Evolutionary conservation across 1,140 invertebrate genomes (phyloP).

Genomic region (Nixonia krombeini): DNA sequence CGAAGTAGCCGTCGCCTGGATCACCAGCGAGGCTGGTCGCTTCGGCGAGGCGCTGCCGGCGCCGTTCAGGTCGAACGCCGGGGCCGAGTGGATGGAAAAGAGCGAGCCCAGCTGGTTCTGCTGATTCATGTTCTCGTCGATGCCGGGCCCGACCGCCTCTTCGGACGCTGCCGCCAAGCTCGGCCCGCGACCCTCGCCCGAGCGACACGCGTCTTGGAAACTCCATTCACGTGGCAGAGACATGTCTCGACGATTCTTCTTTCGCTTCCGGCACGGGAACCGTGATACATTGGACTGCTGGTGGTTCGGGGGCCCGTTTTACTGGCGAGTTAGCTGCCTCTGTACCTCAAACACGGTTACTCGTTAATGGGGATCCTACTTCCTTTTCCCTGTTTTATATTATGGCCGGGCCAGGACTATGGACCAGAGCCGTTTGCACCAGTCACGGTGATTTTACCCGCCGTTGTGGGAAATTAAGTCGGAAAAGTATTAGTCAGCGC

Average conservation of each 20-base stretch:
- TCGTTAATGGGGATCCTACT: too few relatives aligned
- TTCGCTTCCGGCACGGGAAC: conserved; percentile 57
- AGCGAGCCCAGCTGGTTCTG: conserved; percentile 69
- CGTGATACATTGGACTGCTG: conserved; percentile 70
- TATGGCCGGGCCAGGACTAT: too few relatives aligned
- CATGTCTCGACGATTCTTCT: conserved; percentile 66
- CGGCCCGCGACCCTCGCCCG: conserved; percentile 61
- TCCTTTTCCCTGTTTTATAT: too few relatives aligned
- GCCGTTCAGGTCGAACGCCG: conserved; percentile 66
- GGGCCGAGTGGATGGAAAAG: conserved; percentile 74
- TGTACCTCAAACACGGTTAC: too few relatives aligned
- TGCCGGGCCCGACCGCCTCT: conserved; percentile 56
- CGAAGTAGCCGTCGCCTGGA: conserved; percentile 63
- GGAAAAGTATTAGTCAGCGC: too few relatives aligned
- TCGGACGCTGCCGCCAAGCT: conserved; percentile 57
- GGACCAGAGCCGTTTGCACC: too few relatives aligned
- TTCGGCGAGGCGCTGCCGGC: conserved; percentile 55
- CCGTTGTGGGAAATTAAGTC: too few relatives aligned
- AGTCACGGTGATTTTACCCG: too few relatives aligned
- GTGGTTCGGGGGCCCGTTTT: conserved; percentile 36
- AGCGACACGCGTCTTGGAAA: conserved; percentile 73
- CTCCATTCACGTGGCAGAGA: conserved; percentile 76
- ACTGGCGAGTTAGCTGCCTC: conserved; percentile 19
- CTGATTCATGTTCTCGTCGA: conserved; percentile 67
- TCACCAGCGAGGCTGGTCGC: conserved; percentile 61